These are phyloP conservation scores for Drosophila lacteicornis DNA, from an alignment of 1,140 invertebrate species.

Conservation along the genomic window DNA sequence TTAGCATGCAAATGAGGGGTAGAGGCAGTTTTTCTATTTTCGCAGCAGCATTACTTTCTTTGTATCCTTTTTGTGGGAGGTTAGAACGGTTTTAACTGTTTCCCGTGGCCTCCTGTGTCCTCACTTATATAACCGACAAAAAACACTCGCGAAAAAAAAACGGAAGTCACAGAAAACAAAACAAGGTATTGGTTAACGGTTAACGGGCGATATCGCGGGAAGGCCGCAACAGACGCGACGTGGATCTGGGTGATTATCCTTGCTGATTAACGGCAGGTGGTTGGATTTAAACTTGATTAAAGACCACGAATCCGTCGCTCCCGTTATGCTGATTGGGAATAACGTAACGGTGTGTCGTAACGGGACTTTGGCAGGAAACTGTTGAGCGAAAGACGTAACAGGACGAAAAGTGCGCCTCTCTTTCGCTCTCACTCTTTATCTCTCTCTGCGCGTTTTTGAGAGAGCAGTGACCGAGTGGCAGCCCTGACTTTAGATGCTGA, in stretches of 20 bases:
- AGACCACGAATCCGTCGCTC: conserved; percentile 15
- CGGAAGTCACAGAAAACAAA: conserved; percentile 23
- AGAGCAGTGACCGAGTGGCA: not conserved
- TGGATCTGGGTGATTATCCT: conserved; percentile 11
- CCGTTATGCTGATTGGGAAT: conserved; percentile 28
- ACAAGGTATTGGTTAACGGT: not conserved
- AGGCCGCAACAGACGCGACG: not conserved
- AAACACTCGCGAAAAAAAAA: conserved; percentile 33
- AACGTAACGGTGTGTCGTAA: conserved; percentile 64
- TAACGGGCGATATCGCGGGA: not conserved
- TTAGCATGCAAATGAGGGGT: conserved; percentile 11
- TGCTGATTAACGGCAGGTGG: conserved; percentile 40
- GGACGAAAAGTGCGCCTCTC: conserved; percentile 19
- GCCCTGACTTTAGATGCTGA: not conserved
- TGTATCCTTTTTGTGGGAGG: conserved; percentile 6
- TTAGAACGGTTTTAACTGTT: not conserved
- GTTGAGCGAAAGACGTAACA: conserved; percentile 59
- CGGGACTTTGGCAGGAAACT: conserved; percentile 71
- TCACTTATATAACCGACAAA: conserved; percentile 41
- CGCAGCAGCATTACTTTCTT: conserved; percentile 21
- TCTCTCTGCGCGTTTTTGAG: not conserved
- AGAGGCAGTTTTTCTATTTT: not conserved
- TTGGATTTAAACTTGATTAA: conserved; percentile 39
- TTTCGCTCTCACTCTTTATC: not conserved
- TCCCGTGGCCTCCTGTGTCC: not conserved